Percentiles rank a stretch among this genome's conserved stretches.
These are phyloP conservation scores for Patella depressa DNA, from an alignment of 2,888 invertebrate species.

Conservation along the genomic window DNA sequence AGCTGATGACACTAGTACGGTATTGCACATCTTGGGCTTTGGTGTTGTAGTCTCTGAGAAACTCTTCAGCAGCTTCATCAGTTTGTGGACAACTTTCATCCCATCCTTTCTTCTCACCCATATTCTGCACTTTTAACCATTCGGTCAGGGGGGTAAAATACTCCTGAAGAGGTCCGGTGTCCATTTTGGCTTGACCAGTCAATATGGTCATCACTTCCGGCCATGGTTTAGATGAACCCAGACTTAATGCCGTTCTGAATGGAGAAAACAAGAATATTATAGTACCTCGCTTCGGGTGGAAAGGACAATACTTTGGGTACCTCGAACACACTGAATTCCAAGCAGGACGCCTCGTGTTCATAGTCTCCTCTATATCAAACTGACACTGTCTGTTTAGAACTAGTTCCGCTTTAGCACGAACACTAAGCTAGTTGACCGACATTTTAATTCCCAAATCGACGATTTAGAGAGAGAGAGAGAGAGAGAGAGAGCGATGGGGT, in stretches of 20 bases:
- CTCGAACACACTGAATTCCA: too few relatives aligned
- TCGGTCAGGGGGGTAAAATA: constrained; percentile 84
- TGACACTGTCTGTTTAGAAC: too few relatives aligned
- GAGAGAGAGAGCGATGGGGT: too few relatives aligned
- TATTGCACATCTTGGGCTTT: constrained; percentile 28
- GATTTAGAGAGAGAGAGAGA: too few relatives aligned
- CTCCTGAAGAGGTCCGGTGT: constrained; percentile 82
- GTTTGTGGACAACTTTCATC: constrained; percentile 23
- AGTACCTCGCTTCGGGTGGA: not conserved
- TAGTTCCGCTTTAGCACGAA: too few relatives aligned
- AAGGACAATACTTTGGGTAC: too few relatives aligned
- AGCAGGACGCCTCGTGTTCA: too few relatives aligned
- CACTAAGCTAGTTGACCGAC: too few relatives aligned
- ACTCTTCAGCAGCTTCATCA: constrained; percentile 36
- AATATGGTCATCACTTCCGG: constrained; percentile 83
- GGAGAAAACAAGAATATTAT: constrained; percentile 12
- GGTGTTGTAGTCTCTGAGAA: constrained; percentile 38
- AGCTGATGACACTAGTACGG: constrained; percentile 35
- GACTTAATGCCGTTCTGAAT: constrained; percentile 63
- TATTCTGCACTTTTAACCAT: constrained; percentile 77
- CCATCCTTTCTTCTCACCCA: constrained; percentile 14
- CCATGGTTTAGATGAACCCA: constrained; percentile 73
- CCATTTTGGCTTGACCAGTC: constrained; percentile 79
- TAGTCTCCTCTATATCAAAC: too few relatives aligned
- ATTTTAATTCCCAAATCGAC: too few relatives aligned